Percentiles rank a stretch among this genome's conserved stretches.
phyloP scores from a whole-genome alignment of 2,888 invertebrate genomes.

The Xiphydria camelus region DNA sequence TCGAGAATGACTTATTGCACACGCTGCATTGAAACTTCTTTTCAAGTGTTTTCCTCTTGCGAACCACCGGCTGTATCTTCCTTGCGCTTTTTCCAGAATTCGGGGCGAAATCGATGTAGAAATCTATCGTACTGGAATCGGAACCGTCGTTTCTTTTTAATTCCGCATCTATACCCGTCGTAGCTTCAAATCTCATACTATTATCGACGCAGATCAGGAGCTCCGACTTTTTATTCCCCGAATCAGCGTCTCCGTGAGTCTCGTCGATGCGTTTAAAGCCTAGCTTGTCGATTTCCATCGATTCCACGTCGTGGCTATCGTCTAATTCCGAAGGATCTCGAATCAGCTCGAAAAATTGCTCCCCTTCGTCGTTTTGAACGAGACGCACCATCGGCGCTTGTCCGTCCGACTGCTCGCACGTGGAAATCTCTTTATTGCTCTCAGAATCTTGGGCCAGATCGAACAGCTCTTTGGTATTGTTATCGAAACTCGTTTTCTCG shows the following conservation, averaged over 20 bases:
- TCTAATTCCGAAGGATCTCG: slow-evolving; percentile 27
- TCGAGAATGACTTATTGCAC: slow-evolving; percentile 50
- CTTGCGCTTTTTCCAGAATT: neutral
- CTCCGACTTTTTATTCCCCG: slow-evolving; percentile 12
- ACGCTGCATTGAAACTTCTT: slow-evolving; percentile 46
- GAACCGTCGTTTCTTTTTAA: neutral
- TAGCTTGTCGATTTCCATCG: slow-evolving; percentile 5
- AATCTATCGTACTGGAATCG: neutral
- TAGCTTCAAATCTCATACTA: slow-evolving; percentile 17
- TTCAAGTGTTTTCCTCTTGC: slow-evolving; percentile 17
- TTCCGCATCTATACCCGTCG: neutral
- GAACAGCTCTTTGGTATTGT: slow-evolving; percentile 33
- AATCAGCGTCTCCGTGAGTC: neutral
- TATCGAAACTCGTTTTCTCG: slow-evolving; percentile 30
- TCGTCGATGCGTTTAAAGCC: too few relatives aligned
- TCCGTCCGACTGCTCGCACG: slow-evolving; percentile 17
- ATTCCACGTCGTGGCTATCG: slow-evolving; percentile 24
- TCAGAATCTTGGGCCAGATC: slow-evolving; percentile 30
- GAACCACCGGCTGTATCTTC: slow-evolving; percentile 10
- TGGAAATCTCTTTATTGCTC: neutral
- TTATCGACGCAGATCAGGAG: slow-evolving; percentile 24
- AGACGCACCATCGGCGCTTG: slow-evolving; percentile 29
- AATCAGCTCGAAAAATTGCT: slow-evolving; percentile 42
- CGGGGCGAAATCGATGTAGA: neutral
- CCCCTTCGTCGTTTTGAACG: slow-evolving; percentile 37